Evolutionary conservation across 1,140 invertebrate species (phyloP).

Genomic region (Homalodisca vitripennis): DNA sequence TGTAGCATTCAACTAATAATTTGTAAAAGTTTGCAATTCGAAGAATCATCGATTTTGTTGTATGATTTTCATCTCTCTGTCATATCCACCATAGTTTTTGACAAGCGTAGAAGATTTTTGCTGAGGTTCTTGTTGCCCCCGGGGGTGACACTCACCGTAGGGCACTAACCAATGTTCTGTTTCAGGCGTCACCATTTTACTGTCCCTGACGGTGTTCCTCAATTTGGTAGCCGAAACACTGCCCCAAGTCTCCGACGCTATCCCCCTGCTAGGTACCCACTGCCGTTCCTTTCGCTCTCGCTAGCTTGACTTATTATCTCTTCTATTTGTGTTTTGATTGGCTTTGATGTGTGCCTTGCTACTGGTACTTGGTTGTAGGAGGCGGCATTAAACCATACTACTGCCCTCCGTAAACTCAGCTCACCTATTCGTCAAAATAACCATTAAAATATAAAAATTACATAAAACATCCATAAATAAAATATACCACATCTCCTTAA

Average conservation of each 20-base stretch:
- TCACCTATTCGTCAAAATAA: background rate
- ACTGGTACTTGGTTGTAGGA: slow-evolving; percentile 39
- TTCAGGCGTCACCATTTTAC: slow-evolving; percentile 95
- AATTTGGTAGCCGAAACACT: slow-evolving; percentile 92
- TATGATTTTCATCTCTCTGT: no score
- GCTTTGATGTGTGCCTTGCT: slow-evolving; percentile 35
- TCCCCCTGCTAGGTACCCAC: slow-evolving; percentile 59
- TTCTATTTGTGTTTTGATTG: slow-evolving; percentile 38
- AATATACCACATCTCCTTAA: no score
- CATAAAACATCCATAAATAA: background rate
- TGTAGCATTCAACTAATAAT: no score
- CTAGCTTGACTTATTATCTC: slow-evolving; percentile 27
- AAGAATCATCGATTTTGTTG: no score
- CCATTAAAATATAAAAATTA: background rate
- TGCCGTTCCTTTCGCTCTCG: slow-evolving; percentile 32
- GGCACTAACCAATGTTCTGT: slow-evolving; percentile 24
- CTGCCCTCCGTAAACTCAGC: slow-evolving; percentile 3
- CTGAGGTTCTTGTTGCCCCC: no score
- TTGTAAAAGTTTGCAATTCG: no score
- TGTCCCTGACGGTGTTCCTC: slow-evolving; percentile 98
- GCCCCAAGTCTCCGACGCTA: slow-evolving; percentile 87
- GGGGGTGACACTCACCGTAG: no score
- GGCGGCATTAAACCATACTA: slow-evolving; percentile 13
- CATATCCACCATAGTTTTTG: no score
- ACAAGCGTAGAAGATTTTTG: no score